Evolutionary conservation across 2,888 invertebrate species (phyloP), one percentile per base, ranked within the genome.

Genomic region (Hydrotaea cyrtoneurina): DNA sequence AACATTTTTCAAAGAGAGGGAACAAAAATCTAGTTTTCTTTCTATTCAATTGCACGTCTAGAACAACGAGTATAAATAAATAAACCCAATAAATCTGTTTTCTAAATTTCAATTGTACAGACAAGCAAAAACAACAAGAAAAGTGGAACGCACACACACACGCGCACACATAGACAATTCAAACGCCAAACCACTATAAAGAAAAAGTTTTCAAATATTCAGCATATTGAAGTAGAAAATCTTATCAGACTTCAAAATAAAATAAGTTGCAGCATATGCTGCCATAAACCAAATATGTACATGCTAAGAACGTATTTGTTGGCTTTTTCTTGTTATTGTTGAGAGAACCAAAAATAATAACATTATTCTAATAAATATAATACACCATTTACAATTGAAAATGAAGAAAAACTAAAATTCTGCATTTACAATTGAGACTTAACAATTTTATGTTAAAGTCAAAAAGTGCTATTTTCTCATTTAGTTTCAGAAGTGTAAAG

Each of bases 251-350:
- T 62, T 13, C 11, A 62, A 31, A 50, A 4, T 15, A 64, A 55
- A 55, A n/a, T n/a, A 76, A 53, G 43, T 77, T 77, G 66, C 55
- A 77, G 77, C 77, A 77, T 55, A 77, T 36, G 55, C 39, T 19
- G 73, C 36, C 57, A 39, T 15, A 59, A 59, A 23, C 26, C 23
- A 50, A 71, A 23, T 10, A 21, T n/a, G 50, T 46, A 64, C 17
- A 13, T 21, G 13, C n/a, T 31, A 76, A 15, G 43, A 36, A 66
- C n/a, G 2, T 36, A 21, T 53, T 36, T 64, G 23, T 39, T 31
- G 7, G 26, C 39, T 39, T 39, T 39, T 13, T 71, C 2, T 26
- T 31, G n/a, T 50, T 17, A 19, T 71, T 53, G 23, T 71, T 53
- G n/a, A n/a, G n/a, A n/a, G n/a, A 8, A 76, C 66, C 66, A 17